A percentile compares a stretch with the other conserved stretches of the same genome.
Evolutionary conservation across 2,888 invertebrate species (phyloP).

Genomic region (Melanargia galathea): DNA sequence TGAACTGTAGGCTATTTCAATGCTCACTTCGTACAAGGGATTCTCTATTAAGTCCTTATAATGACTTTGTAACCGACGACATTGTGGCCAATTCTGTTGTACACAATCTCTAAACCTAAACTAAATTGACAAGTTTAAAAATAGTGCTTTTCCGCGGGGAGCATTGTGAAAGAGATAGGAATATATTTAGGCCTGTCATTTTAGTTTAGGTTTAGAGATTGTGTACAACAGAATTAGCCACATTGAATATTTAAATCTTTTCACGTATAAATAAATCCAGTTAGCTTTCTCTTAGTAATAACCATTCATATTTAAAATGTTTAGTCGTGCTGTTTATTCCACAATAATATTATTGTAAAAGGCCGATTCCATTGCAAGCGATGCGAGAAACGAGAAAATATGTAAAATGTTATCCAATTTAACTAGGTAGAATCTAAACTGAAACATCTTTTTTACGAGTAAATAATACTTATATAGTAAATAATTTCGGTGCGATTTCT

Average conservation of each 20-base stretch:
- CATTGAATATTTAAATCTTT: conserved; percentile 66
- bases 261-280: conserved; percentile 66
- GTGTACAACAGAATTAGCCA: no score
- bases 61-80: conserved; percentile 71
- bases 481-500: not conserved
- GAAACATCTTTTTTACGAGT: not conserved
- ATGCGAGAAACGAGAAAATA: conserved; percentile 3
- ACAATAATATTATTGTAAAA: conserved; percentile 43
- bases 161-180: no score
- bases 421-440: not conserved
- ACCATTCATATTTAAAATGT: conserved; percentile 59
- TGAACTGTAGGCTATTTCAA: conserved; percentile 73
- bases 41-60: conserved; percentile 77
- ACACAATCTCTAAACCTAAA: no score
- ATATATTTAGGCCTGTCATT: no score
- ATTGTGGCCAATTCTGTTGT: no score
- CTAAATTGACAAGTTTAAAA: no score
- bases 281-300: conserved; percentile 76
- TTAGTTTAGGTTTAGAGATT: no score
- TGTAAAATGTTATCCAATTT: not conserved
- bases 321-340: conserved; percentile 62
- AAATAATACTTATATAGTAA: not conserved
- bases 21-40: conserved; percentile 81
- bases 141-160: no score
- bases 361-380: conserved; percentile 33